Evolutionary conservation across 2,888 invertebrate genomes (phyloP).

Genomic region (Rhagium mordax): DNA sequence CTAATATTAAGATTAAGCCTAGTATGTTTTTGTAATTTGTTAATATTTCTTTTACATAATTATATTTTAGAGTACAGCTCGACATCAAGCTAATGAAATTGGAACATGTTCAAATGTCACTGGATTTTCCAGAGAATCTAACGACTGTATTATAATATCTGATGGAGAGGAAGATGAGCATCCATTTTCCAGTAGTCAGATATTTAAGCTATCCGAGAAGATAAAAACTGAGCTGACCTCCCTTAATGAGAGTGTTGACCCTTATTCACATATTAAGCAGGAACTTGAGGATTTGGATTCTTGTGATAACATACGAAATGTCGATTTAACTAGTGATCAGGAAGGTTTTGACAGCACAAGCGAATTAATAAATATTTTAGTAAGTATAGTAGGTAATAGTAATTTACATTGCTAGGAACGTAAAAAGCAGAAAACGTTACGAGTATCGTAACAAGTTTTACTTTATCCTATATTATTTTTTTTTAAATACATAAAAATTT

Average conservation of each 20-base stretch:
- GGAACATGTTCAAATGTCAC: not conserved
- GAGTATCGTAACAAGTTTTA: too few relatives aligned
- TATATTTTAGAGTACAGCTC: not conserved
- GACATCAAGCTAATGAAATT: not conserved
- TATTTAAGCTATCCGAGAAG: slow-evolving; percentile 58
- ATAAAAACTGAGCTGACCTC: slow-evolving; percentile 45
- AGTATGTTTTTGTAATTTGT: too few relatives aligned
- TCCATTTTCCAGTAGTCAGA: slow-evolving; percentile 72
- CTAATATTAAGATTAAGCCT: too few relatives aligned
- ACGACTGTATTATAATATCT: slow-evolving; percentile 54
- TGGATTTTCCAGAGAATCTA: not conserved
- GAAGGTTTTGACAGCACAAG: slow-evolving; percentile 49
- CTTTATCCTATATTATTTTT: too few relatives aligned
- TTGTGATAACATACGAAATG: slow-evolving; percentile 61
- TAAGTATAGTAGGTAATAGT: too few relatives aligned
- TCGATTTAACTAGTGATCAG: slow-evolving; percentile 47
- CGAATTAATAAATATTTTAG: slow-evolving; percentile 47
- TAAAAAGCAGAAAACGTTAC: too few relatives aligned
- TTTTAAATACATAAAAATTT: too few relatives aligned
- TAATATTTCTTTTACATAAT: not conserved
- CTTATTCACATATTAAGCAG: slow-evolving; percentile 50
- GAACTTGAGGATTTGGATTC: slow-evolving; percentile 52
- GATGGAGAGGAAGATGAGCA: slow-evolving; percentile 74
- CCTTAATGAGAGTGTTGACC: slow-evolving; percentile 39
- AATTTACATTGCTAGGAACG: too few relatives aligned